Percentiles rank a stretch among this genome's conserved stretches.
These are phyloP conservation scores for Neodiprion pinetum DNA, from an alignment of 1,140 invertebrate species.

Conservation along the genomic window DNA sequence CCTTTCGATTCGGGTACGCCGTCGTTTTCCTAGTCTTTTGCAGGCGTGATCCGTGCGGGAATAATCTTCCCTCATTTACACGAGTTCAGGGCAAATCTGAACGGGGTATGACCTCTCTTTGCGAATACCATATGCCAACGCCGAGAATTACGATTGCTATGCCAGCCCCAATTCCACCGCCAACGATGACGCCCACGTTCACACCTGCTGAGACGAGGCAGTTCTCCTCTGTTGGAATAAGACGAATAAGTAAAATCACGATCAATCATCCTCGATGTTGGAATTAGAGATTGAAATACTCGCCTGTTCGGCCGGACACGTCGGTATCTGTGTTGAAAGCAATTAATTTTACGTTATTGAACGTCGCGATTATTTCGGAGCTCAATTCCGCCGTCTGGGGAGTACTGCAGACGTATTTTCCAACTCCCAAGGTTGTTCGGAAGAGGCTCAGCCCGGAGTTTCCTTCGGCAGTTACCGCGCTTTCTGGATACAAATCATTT, in stretches of 20 bases:
- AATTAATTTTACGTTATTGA: slow-evolving; percentile 29
- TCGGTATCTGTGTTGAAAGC: slow-evolving; percentile 27
- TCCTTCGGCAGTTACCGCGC: slow-evolving; percentile 8
- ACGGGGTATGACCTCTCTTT: slow-evolving; percentile 10
- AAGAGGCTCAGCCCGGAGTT: slow-evolving; percentile 25
- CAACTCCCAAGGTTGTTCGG: background rate
- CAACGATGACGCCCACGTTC: slow-evolving; percentile 25
- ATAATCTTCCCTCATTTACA: no score
- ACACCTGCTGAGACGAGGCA: background rate
- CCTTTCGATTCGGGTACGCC: no score
- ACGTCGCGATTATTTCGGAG: slow-evolving; percentile 12
- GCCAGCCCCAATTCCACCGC: slow-evolving; percentile 18
- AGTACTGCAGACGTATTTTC: slow-evolving; percentile 26
- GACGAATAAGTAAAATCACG: slow-evolving; percentile 1
- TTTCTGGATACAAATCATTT: background rate
- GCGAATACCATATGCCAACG: slow-evolving; percentile 4
- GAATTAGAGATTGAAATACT: slow-evolving; percentile 1
- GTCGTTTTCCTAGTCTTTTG: no score
- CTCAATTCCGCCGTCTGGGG: background rate
- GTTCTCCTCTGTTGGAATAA: slow-evolving; percentile 15
- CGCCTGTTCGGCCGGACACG: slow-evolving; percentile 23
- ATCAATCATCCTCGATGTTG: background rate
- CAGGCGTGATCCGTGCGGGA: no score
- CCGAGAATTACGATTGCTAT: slow-evolving; percentile 1
- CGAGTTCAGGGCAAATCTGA: background rate